Conservation (phyloP, 2,797 vertebrate genomes). For the Mormyrus hasselquistii region DNA sequence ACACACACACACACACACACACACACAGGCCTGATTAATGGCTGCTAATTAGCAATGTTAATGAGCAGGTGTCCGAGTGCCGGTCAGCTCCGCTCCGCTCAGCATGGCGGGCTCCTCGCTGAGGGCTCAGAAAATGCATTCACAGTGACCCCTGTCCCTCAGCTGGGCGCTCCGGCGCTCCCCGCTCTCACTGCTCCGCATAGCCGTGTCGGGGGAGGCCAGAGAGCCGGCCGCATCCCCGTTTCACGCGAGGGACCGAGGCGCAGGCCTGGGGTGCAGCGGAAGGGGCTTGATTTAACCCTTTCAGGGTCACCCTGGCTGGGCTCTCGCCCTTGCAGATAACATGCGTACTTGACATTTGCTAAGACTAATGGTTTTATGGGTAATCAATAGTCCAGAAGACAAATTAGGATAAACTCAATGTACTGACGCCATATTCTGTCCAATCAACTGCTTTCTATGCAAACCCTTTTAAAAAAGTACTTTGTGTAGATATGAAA, state of each 20-base stretch:
- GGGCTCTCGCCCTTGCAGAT: neutral
- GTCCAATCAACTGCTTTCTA: neutral
- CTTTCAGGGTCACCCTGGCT: constrained; percentile 23
- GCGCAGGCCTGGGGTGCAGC: constrained; percentile 39
- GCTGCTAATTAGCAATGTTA: constrained; percentile 99
- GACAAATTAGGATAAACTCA: neutral
- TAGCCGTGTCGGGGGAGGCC: constrained; percentile 69
- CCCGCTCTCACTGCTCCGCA: constrained; percentile 72
- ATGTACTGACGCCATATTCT: neutral
- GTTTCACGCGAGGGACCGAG: constrained; percentile 63
- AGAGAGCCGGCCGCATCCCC: constrained; percentile 68
- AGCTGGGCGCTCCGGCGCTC: constrained; percentile 74
- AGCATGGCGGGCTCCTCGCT: constrained; percentile 81
- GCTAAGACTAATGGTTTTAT: neutral
- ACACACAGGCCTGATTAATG: constrained; percentile 86
- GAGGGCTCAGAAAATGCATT: constrained; percentile 84
- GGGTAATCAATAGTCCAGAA: neutral
- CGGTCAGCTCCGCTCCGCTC: constrained; percentile 92
- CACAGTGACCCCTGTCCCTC: constrained; percentile 73
- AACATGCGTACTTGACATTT: neutral
- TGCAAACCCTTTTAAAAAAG: neutral
- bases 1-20: constrained; percentile 34
- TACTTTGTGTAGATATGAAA: neutral
- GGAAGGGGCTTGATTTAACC: constrained; percentile 36
- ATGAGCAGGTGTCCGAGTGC: constrained; percentile 99